A percentile compares a stretch with the other conserved stretches of the same genome.
Conservation (phyloP, 2,797 vertebrate genomes). For the Mycteria americana region DNA sequence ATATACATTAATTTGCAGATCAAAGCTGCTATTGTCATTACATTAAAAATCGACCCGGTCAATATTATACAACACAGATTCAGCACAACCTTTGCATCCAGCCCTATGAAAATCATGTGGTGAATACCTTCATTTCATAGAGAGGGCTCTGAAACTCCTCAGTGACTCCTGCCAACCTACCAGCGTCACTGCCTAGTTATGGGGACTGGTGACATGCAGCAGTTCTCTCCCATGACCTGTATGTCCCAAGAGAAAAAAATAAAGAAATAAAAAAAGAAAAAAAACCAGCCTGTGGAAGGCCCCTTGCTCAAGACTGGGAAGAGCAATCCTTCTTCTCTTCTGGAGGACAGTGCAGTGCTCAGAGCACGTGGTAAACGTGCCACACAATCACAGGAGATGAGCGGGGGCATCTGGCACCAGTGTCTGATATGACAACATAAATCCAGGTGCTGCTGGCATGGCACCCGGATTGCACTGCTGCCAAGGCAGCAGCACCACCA, state of each 20-base stretch:
- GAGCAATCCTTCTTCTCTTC: not conserved
- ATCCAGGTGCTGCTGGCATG: not conserved
- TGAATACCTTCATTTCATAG: not conserved
- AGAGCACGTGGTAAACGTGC: not conserved
- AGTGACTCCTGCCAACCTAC: not conserved
- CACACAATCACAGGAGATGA: not conserved
- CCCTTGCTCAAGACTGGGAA: not conserved
- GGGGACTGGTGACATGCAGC: not conserved
- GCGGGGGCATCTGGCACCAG: not conserved
- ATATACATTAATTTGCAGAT: not conserved
- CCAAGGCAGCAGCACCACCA: not conserved
- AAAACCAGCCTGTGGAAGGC: fast-evolving
- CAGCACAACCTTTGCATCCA: not conserved
- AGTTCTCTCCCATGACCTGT: not conserved
- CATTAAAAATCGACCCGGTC: not conserved
- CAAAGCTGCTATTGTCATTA: not conserved
- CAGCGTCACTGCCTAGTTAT: not conserved
- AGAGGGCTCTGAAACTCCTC: not conserved
- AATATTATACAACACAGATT: not conserved
- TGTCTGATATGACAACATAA: not conserved
- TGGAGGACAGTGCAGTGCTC: not conserved
- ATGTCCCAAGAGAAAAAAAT: not conserved
- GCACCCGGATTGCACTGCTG: not conserved
- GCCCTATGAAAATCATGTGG: not conserved
- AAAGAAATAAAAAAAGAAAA: not conserved